phyloP scores from a whole-genome alignment of 2,888 invertebrate genomes.

The Archips crataeganus region DNA sequence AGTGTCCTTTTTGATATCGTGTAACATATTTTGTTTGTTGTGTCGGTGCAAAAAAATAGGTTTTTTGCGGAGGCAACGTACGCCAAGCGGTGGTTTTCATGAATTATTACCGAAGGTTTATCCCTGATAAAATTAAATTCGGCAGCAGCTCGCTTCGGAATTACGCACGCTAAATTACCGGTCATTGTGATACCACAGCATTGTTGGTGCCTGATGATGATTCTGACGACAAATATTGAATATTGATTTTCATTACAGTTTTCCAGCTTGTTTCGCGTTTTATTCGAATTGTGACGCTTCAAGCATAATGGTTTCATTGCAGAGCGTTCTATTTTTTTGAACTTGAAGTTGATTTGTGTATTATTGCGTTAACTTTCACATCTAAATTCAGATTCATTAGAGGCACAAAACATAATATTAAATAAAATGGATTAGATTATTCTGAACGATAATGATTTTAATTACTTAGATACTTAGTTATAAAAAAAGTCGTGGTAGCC shows the following conservation, averaged over 20 bases:
- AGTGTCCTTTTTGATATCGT: conserved; percentile 12
- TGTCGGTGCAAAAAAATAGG: conserved; percentile 11
- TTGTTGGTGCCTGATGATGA: conserved; percentile 65
- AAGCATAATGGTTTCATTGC: conserved; percentile 6
- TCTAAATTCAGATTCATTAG: no score
- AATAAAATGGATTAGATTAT: neutral
- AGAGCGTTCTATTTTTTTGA: neutral
- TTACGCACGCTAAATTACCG: conserved; percentile 74
- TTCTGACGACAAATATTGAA: conserved; percentile 63
- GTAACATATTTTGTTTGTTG: conserved; percentile 22
- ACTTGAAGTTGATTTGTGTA: neutral
- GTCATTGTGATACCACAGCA: conserved; percentile 65
- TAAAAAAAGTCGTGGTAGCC: no score
- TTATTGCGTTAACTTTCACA: neutral
- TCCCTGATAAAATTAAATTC: conserved; percentile 75
- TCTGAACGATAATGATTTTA: neutral
- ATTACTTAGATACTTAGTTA: no score
- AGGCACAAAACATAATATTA: neutral
- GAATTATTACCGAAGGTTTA: conserved; percentile 70
- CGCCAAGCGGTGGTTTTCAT: conserved; percentile 60
- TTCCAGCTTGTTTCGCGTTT: conserved; percentile 36
- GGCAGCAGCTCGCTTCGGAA: conserved; percentile 62
- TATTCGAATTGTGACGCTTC: conserved; percentile 27
- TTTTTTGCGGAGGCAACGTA: conserved; percentile 38
- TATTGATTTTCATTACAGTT: conserved; percentile 62